These are phyloP conservation scores for Cheilosia impressa DNA, from an alignment of 2,888 invertebrate genomes.

Conservation along the genomic window DNA sequence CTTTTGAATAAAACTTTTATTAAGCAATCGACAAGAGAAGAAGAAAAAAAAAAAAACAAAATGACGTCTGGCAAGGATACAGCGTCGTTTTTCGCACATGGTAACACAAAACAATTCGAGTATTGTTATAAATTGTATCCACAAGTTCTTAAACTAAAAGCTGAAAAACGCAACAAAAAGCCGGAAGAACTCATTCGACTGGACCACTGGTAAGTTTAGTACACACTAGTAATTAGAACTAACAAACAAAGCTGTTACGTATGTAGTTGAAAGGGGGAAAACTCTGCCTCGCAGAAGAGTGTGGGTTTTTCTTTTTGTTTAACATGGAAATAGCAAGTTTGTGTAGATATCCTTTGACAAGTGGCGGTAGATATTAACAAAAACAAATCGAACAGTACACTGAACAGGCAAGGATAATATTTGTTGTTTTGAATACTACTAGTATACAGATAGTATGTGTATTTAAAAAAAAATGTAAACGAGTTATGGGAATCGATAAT, in stretches of 20 bases:
- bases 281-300: no score
- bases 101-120: conserved; percentile 87
- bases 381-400: no score
- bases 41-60: conserved; percentile 82
- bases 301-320: no score
- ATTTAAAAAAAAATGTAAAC: conserved; percentile 49
- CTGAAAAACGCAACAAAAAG: conserved; percentile 95
- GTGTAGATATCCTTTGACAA: no score
- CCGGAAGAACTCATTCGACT: conserved; percentile 97
- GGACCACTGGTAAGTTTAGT: conserved; percentile 95
- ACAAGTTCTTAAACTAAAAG: conserved; percentile 94
- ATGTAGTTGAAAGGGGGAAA: no score
- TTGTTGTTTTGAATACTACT: no score
- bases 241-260: not conserved
- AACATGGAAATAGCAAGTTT: no score
- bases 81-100: conserved; percentile 96
- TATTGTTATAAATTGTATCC: conserved; percentile 95
- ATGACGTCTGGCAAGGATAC: conserved; percentile 95
- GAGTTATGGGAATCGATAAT: conserved; percentile 3
- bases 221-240: not conserved
- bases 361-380: no score
- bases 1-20: not conserved
- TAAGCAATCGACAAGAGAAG: not conserved
- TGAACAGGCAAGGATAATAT: not conserved
- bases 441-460: not conserved